Percentiles rank a stretch among this genome's conserved stretches.
Conservation (phyloP, 2,888 invertebrate species). For the Catocala sponsa region DNA sequence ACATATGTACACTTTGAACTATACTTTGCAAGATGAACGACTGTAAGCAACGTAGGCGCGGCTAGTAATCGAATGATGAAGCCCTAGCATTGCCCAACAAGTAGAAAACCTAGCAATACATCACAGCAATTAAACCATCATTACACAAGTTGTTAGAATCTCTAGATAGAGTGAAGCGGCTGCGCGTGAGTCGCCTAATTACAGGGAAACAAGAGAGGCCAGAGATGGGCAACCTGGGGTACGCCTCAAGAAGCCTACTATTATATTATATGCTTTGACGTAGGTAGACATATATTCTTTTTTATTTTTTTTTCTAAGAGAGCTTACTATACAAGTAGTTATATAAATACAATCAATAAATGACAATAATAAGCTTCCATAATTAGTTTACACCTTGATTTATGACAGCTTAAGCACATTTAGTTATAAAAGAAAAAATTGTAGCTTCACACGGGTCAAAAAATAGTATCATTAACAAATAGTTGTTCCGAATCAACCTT, state of each 20-base stretch:
- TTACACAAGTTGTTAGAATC: slow-evolving; percentile 26
- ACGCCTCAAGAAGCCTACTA: not conserved
- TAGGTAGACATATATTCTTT: not conserved
- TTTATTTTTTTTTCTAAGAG: too few species aligned
- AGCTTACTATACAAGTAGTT: too few species aligned
- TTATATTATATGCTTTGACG: not conserved
- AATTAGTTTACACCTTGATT: too few species aligned
- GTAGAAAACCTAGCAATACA: slow-evolving; percentile 26
- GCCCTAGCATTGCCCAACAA: slow-evolving; percentile 12
- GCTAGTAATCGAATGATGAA: slow-evolving; percentile 10
- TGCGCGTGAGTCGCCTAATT: slow-evolving; percentile 35
- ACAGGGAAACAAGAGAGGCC: slow-evolving; percentile 35
- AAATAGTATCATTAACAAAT: too few species aligned
- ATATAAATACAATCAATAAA: too few species aligned
- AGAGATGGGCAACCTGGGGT: slow-evolving; percentile 11
- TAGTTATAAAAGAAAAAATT: too few species aligned
- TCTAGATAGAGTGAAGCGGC: slow-evolving; percentile 21
- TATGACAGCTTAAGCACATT: too few species aligned
- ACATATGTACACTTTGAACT: not conserved
- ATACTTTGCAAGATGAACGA: not conserved
- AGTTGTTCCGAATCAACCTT: too few species aligned
- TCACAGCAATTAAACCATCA: slow-evolving; percentile 30
- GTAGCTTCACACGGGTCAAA: too few species aligned
- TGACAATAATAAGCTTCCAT: too few species aligned
- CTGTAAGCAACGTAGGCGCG: slow-evolving; percentile 4